Base-by-base conservation (phyloP, 2,888 invertebrate species). In the Pollenia angustigena region DNA sequence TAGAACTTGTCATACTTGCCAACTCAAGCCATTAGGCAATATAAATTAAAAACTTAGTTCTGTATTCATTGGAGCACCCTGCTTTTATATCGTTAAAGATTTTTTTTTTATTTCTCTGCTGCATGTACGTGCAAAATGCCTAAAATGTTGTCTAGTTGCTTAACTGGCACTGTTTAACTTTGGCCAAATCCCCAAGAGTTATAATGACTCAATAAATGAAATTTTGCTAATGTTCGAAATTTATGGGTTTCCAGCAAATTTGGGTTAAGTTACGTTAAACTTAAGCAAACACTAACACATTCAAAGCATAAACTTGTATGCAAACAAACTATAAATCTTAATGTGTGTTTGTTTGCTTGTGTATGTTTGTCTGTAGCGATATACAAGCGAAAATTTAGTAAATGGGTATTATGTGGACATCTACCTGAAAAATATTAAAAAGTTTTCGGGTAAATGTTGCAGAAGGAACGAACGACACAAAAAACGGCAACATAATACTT, bases 141-240 rank as follows among this genome's bases (percentile, higher is more conserved):
- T 46, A 58, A 78, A n/a, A 74, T 58, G 58, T 60, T 52, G 48
- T 68, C 8, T 16, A 69, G 42, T 56, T 83, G 62, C 50, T 66
- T 52, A 78, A 72, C 46, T 76, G 42, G 46, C 23, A 9, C 64
- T 72, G 58, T 58, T 84, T 72, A 71, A 62, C 64, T 80, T 75
- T 58, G 14, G 56, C 42, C 48, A 68, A 75, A 71, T 69, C 85
- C 82, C 85, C 46, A 52, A 6, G 79, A 80, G 82, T 56, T 69
- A 14, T 42, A 82, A 78, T 56, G 78, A 79, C 82, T 82, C 82
- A 82, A 79, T 78, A 62, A 82, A 78, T 75, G 71, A 82, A 82
- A 68, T 85, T 85, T 75, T 81, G 68, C 72, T 71, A 80, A 85
- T 85, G 79, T 83, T 75, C 14, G n/a, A 75, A 85, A 75, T 80